phyloP scores from a whole-genome alignment of 2,888 invertebrate species.

The Steinernema hermaphroditum region DNA sequence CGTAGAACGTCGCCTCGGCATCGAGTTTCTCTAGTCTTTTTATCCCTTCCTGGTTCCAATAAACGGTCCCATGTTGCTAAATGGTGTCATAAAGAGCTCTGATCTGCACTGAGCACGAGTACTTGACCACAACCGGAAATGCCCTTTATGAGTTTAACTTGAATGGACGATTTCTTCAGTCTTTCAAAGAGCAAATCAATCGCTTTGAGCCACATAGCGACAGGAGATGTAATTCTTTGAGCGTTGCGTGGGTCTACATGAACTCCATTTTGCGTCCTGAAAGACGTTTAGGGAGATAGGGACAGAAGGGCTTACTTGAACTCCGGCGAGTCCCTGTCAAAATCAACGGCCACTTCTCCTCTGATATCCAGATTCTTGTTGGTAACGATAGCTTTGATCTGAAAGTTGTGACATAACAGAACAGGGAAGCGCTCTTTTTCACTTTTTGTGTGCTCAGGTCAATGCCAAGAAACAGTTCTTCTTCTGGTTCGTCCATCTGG shows the following conservation, averaged over 20 bases:
- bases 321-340: conserved; percentile 89
- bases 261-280: conserved; percentile 67
- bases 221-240: conserved; percentile 71
- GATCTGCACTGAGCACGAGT: conserved; percentile 41
- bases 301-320: conserved; percentile 74
- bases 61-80: conserved; percentile 94
- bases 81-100: conserved; percentile 10
- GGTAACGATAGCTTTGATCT: conserved; percentile 87
- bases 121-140: conserved; percentile 92
- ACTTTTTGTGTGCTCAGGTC: conserved; percentile 20
- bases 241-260: conserved; percentile 63
- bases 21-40: conserved; percentile 75
- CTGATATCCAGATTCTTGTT: conserved; percentile 76
- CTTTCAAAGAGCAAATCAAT: conserved; percentile 86
- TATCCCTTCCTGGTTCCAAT: conserved; percentile 82
- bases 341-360: conserved; percentile 83
- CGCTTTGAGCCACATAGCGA: conserved; percentile 92
- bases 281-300: conserved; percentile 37
- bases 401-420: conserved; percentile 59
- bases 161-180: conserved; percentile 73
- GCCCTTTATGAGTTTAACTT: conserved; percentile 80
- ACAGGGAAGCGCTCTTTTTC: neutral
- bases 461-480: conserved; percentile 30
- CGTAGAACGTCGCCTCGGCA: conserved; percentile 78
- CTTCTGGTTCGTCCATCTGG: conserved; percentile 40